Base-by-base conservation (phyloP, 2,113 vertebrate genomes). In the Cyprinodon variegatus region DNA sequence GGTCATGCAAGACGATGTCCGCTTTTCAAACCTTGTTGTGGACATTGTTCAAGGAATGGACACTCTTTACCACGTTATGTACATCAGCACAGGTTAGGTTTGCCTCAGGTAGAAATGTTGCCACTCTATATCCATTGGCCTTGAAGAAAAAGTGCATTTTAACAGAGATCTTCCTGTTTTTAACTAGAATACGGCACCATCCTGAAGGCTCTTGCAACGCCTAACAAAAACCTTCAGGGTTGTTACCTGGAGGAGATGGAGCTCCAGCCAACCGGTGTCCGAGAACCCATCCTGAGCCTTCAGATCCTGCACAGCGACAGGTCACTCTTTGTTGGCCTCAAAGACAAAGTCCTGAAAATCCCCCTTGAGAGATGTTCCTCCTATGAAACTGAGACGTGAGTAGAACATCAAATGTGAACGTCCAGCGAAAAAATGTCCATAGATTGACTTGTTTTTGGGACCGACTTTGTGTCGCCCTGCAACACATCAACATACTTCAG, bases 201-300 rank as follows among this genome's bases (percentile, higher is more conserved):
- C 92, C 86, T 98, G 79, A 99, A 99, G 91, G 97, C 96, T 0
- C 92, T 99, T 91, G 97, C 98, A 73, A 96, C 96, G 0, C 92
- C 95, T 73, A 97, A 96, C 89, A 97, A 96, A 90, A 97, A 94
- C 89, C 94, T 99, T 40, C 96, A 94, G 20, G 97, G 96, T 29
- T 99, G 98, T 90, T 99, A 98, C 93, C 93, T 99, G 90, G 98
- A 99, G 86, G 98, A 99, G 93, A 96, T 99, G 94, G 96, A 97
- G 84, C 96, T 98, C 80, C 94, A 96, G 65, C 96, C 96, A 2
- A 65, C 91, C 0, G 96, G 95, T 8, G 91, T 94, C 46, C 92
- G 57, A 1, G 96, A 99, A 87, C 95, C 97, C 20, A 96, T 99
- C 93, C 94, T 95, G 70, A 98, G 95, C 85, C 94, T 99, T 78